These are phyloP conservation scores for Fabriciana adippe DNA, from an alignment of 2,888 invertebrate species.

Conservation along the genomic window DNA sequence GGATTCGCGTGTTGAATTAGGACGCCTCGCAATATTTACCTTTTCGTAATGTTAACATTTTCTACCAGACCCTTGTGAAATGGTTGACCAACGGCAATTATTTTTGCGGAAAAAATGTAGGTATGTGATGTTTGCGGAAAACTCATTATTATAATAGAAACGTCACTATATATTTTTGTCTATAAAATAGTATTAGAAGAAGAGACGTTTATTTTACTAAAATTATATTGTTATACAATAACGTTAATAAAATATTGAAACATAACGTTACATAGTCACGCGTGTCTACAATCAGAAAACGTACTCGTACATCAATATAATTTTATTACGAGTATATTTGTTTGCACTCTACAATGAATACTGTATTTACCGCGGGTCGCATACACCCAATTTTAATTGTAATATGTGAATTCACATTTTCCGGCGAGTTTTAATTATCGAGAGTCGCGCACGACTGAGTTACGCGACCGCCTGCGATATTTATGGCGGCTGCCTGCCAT, in stretches of 20 bases:
- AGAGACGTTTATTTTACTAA: no score
- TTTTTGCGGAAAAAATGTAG: conserved; percentile 18
- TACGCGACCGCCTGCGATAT: conserved; percentile 82
- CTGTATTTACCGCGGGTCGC: conserved; percentile 67
- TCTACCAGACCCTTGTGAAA: conserved; percentile 16
- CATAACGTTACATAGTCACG: conserved; percentile 13
- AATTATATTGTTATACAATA: background rate
- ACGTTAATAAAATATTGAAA: conserved; percentile 7
- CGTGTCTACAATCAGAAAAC: conserved; percentile 35
- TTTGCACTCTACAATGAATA: conserved; percentile 46
- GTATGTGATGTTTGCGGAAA: background rate
- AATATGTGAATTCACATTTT: conserved; percentile 80
- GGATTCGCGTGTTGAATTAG: conserved; percentile 70
- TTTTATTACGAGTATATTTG: conserved; percentile 44
- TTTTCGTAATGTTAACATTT: conserved; percentile 41
- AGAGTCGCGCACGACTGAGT: conserved; percentile 77
- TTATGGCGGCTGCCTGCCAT: conserved; percentile 76
- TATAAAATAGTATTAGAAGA: no score
- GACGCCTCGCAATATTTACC: conserved; percentile 53
- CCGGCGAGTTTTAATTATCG: conserved; percentile 82
- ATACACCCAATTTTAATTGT: conserved; percentile 77
- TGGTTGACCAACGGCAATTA: conserved; percentile 30
- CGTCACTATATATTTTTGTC: no score
- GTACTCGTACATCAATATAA: conserved; percentile 42
- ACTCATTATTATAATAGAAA: no score